phyloP scores from a whole-genome alignment of 2,797 vertebrate species.

The Agapornis canus region DNA sequence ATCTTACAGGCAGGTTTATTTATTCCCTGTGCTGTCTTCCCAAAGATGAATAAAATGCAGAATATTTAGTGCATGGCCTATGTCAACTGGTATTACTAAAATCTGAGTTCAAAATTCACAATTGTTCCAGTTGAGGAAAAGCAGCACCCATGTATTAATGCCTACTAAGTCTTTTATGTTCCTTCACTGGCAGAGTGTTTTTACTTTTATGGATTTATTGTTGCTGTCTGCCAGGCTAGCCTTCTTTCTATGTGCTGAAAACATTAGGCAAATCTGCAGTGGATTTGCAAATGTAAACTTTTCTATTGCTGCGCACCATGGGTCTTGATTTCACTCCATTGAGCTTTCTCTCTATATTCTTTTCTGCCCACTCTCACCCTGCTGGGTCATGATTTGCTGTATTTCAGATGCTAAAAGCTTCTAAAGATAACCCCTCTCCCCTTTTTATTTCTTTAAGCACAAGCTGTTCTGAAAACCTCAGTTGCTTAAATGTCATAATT shows the following conservation, averaged over 20 bases:
- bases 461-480: slow-evolving; percentile 12
- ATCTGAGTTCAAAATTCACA: background rate
- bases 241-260: slow-evolving; percentile 16
- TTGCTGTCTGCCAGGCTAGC: background rate
- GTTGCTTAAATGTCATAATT: background rate
- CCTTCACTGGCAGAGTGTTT: background rate
- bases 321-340: slow-evolving; percentile 9
- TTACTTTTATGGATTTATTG: slow-evolving; percentile 23
- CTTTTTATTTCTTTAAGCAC: background rate
- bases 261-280: slow-evolving; percentile 9
- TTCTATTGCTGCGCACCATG: background rate
- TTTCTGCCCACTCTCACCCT: slow-evolving; percentile 20
- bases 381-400: slow-evolving; percentile 35
- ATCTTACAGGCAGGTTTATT: background rate
- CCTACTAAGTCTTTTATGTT: background rate
- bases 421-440: background rate
- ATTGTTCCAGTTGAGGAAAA: slow-evolving; percentile 4
- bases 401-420: slow-evolving; percentile 25
- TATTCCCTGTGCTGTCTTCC: background rate
- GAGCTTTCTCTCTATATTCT: background rate
- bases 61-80: background rate
- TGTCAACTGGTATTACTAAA: background rate
- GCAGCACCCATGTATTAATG: background rate
- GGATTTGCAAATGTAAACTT: slow-evolving; percentile 50
- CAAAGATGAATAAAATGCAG: background rate